Base-by-base conservation (phyloP, 2,888 invertebrate genomes). In the Oligia strigilis region DNA sequence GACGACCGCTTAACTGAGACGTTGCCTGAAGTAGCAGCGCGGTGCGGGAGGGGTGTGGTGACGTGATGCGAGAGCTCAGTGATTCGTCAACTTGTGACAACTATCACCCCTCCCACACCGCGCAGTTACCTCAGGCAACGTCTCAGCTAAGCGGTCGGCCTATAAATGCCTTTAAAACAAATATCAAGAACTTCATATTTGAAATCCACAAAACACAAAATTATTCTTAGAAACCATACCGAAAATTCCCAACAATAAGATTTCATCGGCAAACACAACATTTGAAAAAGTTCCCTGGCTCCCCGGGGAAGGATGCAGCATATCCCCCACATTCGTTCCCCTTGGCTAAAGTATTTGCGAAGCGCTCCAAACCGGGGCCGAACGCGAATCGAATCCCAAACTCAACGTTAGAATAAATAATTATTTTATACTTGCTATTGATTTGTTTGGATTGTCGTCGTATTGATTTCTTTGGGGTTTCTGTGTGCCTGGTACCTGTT, bases 311-410 rank as follows among this genome's bases (percentile, higher is more conserved):
- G 67, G 86, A 85, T 82, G 86, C 86, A 67, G 73, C 62, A 70
- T 77, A 79, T 74, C 78, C 88, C 87, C 77, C 69, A 88, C 75
- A 84, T 83, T 72, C 87, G 85, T 81, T 82, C 78, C 88, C 84
- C 78, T 75, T 80, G 76, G 55, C 55, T 69, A 83, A 81, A 88
- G 85, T 92, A 88, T 92, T 91, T 91, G 91, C 84, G 76, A 80
- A 89, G 83, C 88, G 86, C 92, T 92, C 72, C 78, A 82, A 71
- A 80, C 23, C 69, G 67, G 72, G 64, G 81, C 79, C 76, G 76
- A 85, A 81, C 70, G 80, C 70, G 79, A 84, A 83, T 83, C 82
- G 82, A 87, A 88, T 87, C 71, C 78, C 69, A 69, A 88, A 79
- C 76, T 82, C 83, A 62, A 83, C 62, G 77, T 79, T 83, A 77